Percentiles rank a stretch among this genome's conserved stretches.
These are phyloP conservation scores for Oligia strigilis DNA, from an alignment of 2,888 invertebrate species.

Conservation along the genomic window DNA sequence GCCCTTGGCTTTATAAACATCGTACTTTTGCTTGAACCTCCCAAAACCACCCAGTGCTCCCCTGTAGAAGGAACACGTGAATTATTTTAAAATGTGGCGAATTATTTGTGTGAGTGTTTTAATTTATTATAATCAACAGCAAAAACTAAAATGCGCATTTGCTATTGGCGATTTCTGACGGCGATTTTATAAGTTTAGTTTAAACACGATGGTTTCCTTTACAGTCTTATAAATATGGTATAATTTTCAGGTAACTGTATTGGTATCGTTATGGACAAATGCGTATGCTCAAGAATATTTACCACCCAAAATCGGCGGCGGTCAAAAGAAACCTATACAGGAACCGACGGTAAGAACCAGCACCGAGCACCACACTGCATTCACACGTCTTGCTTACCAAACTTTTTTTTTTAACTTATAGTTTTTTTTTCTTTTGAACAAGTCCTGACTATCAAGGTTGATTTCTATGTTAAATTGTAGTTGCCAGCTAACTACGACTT, in stretches of 20 bases:
- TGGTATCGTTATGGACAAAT: constrained; percentile 81
- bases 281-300: constrained; percentile 87
- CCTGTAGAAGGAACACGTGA: constrained; percentile 64
- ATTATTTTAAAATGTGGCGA: constrained; percentile 78
- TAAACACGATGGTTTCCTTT: not conserved
- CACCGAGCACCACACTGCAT: not conserved
- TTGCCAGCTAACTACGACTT: constrained; percentile 92
- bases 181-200: not conserved
- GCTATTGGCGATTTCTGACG: not conserved
- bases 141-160: not conserved
- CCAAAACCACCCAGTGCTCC: constrained; percentile 72
- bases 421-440: not conserved
- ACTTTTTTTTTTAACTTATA: not conserved
- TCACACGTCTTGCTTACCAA: not conserved
- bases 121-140: not conserved
- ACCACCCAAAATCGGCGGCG: constrained; percentile 86
- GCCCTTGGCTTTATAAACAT: constrained; percentile 80
- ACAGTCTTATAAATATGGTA: not conserved
- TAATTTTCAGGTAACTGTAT: constrained; percentile 74
- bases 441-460: not conserved
- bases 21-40: constrained; percentile 66
- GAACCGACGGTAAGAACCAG: constrained; percentile 80
- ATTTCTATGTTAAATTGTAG: constrained; percentile 71
- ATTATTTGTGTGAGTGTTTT: constrained; percentile 80
- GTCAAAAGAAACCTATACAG: constrained; percentile 75